phyloP scores from a whole-genome alignment of 2,113 vertebrate genomes.

The Aegithalos caudatus region DNA sequence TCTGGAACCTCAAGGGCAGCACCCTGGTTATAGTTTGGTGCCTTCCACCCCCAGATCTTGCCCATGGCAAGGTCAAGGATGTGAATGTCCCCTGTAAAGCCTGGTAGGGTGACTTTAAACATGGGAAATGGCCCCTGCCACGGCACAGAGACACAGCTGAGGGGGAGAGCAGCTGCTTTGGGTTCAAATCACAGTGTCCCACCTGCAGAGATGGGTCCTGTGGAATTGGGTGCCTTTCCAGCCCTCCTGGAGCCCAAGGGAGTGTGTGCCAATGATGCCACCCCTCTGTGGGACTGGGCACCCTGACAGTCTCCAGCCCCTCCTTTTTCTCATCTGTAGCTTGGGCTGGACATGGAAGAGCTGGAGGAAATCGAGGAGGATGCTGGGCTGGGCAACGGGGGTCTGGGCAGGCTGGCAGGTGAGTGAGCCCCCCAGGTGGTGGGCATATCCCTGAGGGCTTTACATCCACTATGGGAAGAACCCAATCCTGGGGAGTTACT shows the following conservation, averaged over 20 bases:
- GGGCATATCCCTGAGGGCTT: not conserved
- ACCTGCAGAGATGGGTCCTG: not conserved
- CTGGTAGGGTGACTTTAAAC: not conserved
- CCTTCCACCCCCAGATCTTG: not conserved
- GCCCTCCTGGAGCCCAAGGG: not conserved
- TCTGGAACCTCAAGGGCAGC: not conserved
- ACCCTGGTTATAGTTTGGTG: not conserved
- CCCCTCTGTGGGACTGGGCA: rapidly evolving
- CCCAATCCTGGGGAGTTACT: rapidly evolving
- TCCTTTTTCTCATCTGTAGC: conserved; percentile 51
- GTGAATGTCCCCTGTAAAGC: not conserved
- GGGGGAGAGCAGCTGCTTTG: not conserved
- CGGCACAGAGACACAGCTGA: no score
- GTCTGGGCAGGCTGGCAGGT: conserved; percentile 94
- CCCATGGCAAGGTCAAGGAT: rapidly evolving
- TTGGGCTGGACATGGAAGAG: conserved; percentile 96
- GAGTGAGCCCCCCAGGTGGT: not conserved
- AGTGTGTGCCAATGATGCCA: not conserved
- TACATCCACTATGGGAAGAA: rapidly evolving
- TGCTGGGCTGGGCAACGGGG: conserved; percentile 93
- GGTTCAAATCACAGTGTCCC: not conserved
- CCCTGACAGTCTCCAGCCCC: not conserved
- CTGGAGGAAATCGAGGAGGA: conserved; percentile 97
- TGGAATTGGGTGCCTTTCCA: not conserved
- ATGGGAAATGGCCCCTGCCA: not conserved